Evolutionary conservation across 2,113 vertebrate species (phyloP), one percentile per base, ranked within the genome.

Genomic region (Siniperca chuatsi): DNA sequence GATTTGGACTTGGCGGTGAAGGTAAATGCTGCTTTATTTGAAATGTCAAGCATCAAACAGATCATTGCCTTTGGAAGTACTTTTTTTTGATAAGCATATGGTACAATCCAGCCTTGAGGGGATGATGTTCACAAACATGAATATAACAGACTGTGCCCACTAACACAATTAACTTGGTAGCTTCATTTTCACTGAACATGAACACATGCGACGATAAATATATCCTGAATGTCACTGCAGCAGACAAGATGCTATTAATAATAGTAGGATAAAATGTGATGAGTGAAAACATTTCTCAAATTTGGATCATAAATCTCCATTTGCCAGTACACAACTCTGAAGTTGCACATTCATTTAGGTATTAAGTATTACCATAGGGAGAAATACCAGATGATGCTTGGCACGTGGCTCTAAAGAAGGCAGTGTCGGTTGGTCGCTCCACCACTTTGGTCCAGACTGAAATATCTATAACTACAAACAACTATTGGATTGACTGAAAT

Each of bases 111-210:
- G 25, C 40, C 64, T 64, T 50, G 57, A 79, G 70, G 64, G 8
- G 35, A 46, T 18, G 46, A 61, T 55, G 70, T n/a, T 73, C 61
- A 42, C 29, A 21, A 37, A 61, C 48, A 42, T 25, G 73, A 70
- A 35, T 23, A 48, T 29, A 42, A 76, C 33, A 48, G 37, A 50
- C 35, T 62, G 18, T 52, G 64, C 44, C 42, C 42, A 62, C 58
- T 54, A n/a, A 69, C 35, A 25, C 66, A 37, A 18, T 69, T 60
- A 62, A n/a, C 46, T 46, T 46, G 18, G 20, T 40, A 1, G 13
- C 16, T 33, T 64, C 12, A 75, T n/a, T 52, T 46, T 42, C 74
- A 77, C 33, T 77, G 75, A 54, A 44, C 69, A 42, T 9, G 46
- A 46, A 69, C 62, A 80, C 18, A 69, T n/a, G 33, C 10, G 46